phyloP scores from a whole-genome alignment of 2,113 vertebrate species.

The Rhynchomys soricoides region DNA sequence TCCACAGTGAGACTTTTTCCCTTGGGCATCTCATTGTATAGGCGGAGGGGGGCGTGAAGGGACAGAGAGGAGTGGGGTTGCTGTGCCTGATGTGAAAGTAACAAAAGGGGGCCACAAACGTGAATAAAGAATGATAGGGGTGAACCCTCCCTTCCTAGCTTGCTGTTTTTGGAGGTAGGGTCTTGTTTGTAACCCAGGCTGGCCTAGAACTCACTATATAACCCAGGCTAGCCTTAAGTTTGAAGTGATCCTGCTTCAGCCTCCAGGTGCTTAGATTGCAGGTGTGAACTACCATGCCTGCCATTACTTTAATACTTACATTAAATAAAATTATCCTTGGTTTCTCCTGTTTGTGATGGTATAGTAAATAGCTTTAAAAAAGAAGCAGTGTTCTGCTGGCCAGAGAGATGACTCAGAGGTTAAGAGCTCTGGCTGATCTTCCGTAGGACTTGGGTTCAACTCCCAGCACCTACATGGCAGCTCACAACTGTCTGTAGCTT shows the following conservation, averaged over 20 bases:
- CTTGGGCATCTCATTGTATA: background rate
- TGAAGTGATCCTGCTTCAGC: background rate
- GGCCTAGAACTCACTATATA: background rate
- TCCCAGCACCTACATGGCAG: no score
- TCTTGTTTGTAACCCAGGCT: background rate
- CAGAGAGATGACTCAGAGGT: no score
- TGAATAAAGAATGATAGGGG: background rate
- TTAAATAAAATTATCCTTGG: slow-evolving; percentile 12
- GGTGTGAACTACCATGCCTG: background rate
- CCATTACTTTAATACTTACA: background rate
- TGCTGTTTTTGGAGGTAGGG: background rate
- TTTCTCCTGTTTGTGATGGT: background rate
- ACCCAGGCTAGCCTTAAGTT: background rate
- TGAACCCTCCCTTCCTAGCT: background rate
- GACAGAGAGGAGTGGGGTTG: background rate
- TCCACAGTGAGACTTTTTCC: background rate
- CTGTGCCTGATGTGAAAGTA: background rate
- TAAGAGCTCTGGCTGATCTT: no score
- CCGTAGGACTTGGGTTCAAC: no score
- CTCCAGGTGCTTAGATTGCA: background rate
- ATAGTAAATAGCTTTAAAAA: background rate
- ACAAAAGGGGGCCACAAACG: background rate
- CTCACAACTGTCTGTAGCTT: no score
- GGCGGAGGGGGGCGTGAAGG: background rate
- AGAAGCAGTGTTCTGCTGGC: no score